Conservation (phyloP, 2,888 invertebrate genomes). For the Tholera decimalis region DNA sequence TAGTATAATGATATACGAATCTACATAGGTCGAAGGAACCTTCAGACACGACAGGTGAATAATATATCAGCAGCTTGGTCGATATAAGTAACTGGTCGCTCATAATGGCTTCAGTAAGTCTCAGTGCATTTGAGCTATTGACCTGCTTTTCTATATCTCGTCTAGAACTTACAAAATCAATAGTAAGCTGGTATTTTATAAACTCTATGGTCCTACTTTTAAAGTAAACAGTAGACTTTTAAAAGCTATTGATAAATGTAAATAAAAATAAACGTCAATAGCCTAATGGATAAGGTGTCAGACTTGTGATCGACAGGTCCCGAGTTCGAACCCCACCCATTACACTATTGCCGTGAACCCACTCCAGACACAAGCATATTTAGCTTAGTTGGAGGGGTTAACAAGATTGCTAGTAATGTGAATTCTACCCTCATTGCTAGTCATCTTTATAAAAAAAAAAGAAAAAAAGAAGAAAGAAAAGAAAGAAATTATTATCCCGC, state of each 20-base stretch:
- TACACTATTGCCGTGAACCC: no score
- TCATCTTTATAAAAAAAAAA: no score
- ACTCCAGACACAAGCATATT: no score
- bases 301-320: no score
- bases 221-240: not conserved
- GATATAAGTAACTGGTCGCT: constrained; percentile 4
- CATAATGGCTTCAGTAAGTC: not conserved
- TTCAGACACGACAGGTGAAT: constrained; percentile 10
- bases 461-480: no score
- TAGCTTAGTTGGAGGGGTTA: no score
- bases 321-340: no score
- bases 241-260: not conserved
- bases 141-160: not conserved
- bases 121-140: not conserved
- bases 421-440: no score
- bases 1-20: not conserved
- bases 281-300: no score
- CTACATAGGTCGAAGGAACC: not conserved
- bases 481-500: no score
- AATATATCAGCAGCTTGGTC: constrained; percentile 10
- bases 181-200: not conserved
- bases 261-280: no score
- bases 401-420: no score
- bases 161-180: not conserved
- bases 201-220: not conserved